Evolutionary conservation across 2,797 vertebrate species (phyloP).

Genomic region (Hozukius guyotensis): DNA sequence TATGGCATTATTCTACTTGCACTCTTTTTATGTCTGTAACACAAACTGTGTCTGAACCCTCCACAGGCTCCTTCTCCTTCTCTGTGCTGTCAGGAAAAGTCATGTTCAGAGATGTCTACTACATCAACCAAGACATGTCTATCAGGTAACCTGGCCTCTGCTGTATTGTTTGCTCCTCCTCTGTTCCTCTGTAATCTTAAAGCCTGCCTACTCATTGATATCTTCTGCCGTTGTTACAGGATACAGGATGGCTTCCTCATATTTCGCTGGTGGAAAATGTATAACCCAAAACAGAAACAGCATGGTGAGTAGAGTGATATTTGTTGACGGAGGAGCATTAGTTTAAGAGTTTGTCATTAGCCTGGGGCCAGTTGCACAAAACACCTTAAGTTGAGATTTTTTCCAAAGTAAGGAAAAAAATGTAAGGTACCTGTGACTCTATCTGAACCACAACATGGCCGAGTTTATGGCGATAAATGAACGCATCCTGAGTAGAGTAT

Average conservation of each 20-base stretch:
- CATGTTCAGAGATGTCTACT: constrained; percentile 99
- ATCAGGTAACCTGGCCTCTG: constrained; percentile 87
- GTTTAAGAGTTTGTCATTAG: background rate
- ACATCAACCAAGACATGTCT: constrained; percentile 97
- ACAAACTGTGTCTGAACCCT: background rate
- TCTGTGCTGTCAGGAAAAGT: constrained; percentile 98
- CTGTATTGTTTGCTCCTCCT: background rate
- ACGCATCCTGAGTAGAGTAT: no score
- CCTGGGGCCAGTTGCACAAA: background rate
- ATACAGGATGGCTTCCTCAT: constrained; percentile 99
- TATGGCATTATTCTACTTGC: background rate
- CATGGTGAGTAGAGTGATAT: constrained; percentile 86
- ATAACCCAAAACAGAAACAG: constrained; percentile 98
- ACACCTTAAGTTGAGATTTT: background rate
- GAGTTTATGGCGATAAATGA: background rate
- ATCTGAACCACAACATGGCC: background rate
- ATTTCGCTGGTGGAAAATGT: constrained; percentile 99
- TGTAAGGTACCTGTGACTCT: background rate
- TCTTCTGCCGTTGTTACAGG: constrained; percentile 71
- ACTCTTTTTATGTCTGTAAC: background rate
- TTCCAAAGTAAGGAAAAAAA: background rate
- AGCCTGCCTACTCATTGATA: background rate
- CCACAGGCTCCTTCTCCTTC: constrained; percentile 95
- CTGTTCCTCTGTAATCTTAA: background rate
- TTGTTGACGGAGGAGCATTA: background rate